Evolutionary conservation across 2,888 invertebrate genomes (phyloP).

Genomic region (Isoperla grammatica): DNA sequence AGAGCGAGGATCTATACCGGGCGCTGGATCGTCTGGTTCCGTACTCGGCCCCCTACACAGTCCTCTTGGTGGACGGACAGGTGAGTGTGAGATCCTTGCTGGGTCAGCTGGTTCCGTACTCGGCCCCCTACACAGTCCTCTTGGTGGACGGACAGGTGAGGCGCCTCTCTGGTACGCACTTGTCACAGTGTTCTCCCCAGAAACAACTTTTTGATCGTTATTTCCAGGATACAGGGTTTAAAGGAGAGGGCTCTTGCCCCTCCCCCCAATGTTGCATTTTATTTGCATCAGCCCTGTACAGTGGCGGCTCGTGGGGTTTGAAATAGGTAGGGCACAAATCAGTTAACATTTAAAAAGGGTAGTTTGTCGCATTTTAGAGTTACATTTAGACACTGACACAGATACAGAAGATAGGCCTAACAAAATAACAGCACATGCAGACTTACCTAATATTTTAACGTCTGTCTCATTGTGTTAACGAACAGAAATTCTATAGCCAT

Average conservation of each 20-base stretch:
- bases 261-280: background rate
- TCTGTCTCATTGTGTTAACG: background rate
- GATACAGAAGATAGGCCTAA: too few species aligned
- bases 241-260: too few species aligned
- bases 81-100: constrained; percentile 40
- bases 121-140: constrained; percentile 46
- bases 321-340: too few species aligned
- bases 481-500: background rate
- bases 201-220: background rate
- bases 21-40: constrained; percentile 47
- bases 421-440: too few species aligned
- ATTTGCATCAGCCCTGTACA: too few species aligned
- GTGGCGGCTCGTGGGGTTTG: too few species aligned
- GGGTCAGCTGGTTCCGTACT: constrained; percentile 45
- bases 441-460: too few species aligned
- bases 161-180: background rate
- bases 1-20: constrained; percentile 47
- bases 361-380: too few species aligned
- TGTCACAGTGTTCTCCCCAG: background rate
- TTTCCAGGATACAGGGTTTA: too few species aligned
- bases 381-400: too few species aligned
- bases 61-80: constrained; percentile 54
- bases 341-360: too few species aligned
- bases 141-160: constrained; percentile 54
- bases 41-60: constrained; percentile 44